Conservation (phyloP, 1,140 invertebrate species). For the Trachelipus rathkii region DNA sequence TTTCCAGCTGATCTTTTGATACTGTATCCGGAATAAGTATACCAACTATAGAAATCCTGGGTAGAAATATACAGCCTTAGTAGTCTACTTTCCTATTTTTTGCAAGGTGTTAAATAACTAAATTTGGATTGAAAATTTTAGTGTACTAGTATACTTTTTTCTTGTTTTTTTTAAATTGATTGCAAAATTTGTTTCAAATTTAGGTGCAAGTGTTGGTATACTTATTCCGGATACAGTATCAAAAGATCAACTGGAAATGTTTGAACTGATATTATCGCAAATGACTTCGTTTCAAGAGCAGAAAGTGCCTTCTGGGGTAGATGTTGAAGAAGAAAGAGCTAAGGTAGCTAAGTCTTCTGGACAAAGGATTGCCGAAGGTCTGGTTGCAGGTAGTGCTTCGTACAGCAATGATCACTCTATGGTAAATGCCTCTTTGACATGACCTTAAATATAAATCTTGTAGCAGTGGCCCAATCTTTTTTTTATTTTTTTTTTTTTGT, state of each 20-base stretch:
- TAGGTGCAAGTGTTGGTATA: constrained; percentile 61
- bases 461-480: too few relatives aligned
- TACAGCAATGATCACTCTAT: constrained; percentile 33
- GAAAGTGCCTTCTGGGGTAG: constrained; percentile 23
- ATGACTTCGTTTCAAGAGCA: constrained; percentile 53
- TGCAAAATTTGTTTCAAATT: too few relatives aligned
- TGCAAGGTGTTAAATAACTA: too few relatives aligned
- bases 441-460: neutral
- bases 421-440: constrained; percentile 3
- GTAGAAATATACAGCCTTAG: too few relatives aligned
- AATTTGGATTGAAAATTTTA: too few relatives aligned
- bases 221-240: constrained; percentile 57
- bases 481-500: too few relatives aligned
- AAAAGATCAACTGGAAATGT: constrained; percentile 54
- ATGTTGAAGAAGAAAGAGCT: neutral
- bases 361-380: constrained; percentile 34
- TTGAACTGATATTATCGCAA: constrained; percentile 59
- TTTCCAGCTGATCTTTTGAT: constrained; percentile 53
- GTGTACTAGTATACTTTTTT: too few relatives aligned
- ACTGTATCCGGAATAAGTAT: constrained; percentile 58
- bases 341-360: constrained; percentile 18
- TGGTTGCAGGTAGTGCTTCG: constrained; percentile 31
- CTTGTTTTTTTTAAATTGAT: too few relatives aligned
- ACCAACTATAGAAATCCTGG: too few relatives aligned
- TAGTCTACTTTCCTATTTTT: too few relatives aligned